Base-by-base conservation (phyloP, 2,797 vertebrate species). In the Balearica regulorum region DNA sequence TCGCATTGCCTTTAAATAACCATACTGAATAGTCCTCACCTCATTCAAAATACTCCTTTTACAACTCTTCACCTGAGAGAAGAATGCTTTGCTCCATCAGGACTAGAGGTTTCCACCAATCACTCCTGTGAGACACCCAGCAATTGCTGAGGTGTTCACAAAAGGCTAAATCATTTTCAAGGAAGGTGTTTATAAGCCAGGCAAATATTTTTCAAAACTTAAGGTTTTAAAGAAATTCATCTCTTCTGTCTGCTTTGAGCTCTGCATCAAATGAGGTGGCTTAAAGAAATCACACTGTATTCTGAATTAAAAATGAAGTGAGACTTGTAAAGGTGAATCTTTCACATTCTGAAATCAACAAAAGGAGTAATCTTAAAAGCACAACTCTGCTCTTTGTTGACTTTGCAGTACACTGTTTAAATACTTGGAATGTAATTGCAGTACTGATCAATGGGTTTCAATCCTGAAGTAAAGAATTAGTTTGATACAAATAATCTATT, bases 41-140 rank as follows among this genome's bases (percentile, higher is more conserved):
- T 61, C 28, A 8, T 49, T 25, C 17, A 80, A 69, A 73, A 53
- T 0, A 81, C 4, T 60, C 5, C 2, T 65, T 90, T 61, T 51
- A 7, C 31, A 87, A 26, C 28, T 71, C 25, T 44, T 29, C 20
- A n/a, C 26, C 22, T 37, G 64, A 83, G 15, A 44, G 6, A 64
- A 68, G 0, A 37, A 37, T 37, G 2, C 0, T 1, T 90, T 66
- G 3, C 16, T 78, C 1, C 0, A 12, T 48, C 49, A 84, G 43
- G 81, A n/a, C 21, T 39, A 57, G 14, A 66, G 5, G 4, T 9
- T 77, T 85, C 11, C 21, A 53, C 13, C 11, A 57, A 6, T 24
- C 8, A 3, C 11, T 57, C n/a, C 54, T 76, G 13, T 18, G 68
- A 70, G 10, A 68, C 18, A 70, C 0, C 0, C 22, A 25, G 28